These are phyloP conservation scores for Amiota communis DNA, from an alignment of 2,888 invertebrate species.

Conservation along the genomic window DNA sequence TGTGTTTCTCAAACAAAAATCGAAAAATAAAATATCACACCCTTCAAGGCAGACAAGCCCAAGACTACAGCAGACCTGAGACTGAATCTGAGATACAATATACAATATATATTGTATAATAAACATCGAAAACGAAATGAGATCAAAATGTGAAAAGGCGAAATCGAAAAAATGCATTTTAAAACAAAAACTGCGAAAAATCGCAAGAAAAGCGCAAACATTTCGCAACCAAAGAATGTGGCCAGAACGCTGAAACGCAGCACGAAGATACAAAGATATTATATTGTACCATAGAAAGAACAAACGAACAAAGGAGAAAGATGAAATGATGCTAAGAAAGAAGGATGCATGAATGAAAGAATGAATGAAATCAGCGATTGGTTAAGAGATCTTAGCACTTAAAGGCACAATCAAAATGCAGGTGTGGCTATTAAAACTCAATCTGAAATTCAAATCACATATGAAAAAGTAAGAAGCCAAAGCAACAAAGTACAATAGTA, in stretches of 20 bases:
- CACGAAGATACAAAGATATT: too few relatives aligned
- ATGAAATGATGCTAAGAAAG: too few relatives aligned
- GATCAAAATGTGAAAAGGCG: neutral
- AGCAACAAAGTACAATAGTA: too few relatives aligned
- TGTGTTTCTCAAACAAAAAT: conserved; percentile 10
- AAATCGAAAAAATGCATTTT: neutral
- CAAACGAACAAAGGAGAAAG: too few relatives aligned
- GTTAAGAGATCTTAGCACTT: neutral
- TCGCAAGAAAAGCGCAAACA: conserved; percentile 4
- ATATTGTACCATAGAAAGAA: too few relatives aligned
- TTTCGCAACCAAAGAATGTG: too few relatives aligned
- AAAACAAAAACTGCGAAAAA: conserved; percentile 22
- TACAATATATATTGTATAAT: neutral
- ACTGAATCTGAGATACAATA: neutral
- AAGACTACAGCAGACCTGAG: neutral
- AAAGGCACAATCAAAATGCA: conserved; percentile 41
- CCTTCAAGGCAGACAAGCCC: neutral
- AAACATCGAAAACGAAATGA: neutral
- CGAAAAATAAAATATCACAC: conserved; percentile 22
- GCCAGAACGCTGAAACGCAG: too few relatives aligned
- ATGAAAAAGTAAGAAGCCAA: too few relatives aligned
- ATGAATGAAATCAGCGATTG: neutral
- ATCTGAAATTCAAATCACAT: conserved; percentile 63
- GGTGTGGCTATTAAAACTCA: conserved; percentile 66
- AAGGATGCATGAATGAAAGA: neutral